These are phyloP conservation scores for Andrena hattorfiana DNA, from an alignment of 2,888 invertebrate genomes.

Conservation along the genomic window DNA sequence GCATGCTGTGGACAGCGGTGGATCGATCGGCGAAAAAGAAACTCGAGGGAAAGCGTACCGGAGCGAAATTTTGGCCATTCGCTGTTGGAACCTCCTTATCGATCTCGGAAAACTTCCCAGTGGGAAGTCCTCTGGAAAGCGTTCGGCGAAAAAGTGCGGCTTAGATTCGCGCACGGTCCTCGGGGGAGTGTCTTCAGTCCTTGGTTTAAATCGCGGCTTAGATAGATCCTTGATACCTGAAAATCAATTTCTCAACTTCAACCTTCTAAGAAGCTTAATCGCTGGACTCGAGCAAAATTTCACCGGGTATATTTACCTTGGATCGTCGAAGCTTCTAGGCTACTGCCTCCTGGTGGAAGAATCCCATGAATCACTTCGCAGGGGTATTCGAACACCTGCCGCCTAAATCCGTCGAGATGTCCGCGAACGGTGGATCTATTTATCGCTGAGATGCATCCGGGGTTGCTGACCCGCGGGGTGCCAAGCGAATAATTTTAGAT, in stretches of 20 bases:
- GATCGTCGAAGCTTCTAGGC: neutral
- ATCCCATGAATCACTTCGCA: neutral
- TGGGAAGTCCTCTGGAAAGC: conserved; percentile 8
- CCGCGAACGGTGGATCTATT: conserved; percentile 53
- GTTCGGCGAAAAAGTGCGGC: conserved; percentile 12
- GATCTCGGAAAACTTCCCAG: conserved; percentile 14
- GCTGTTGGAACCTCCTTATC: neutral
- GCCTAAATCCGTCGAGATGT: conserved; percentile 49
- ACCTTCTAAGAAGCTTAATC: no score
- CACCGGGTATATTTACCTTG: neutral
- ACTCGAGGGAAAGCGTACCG: neutral
- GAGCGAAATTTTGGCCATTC: neutral
- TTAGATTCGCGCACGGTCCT: conserved; percentile 3
- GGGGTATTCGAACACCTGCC: conserved; percentile 10
- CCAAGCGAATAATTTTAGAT: conserved; percentile 65
- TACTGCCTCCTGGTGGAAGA: no score
- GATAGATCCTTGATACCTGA: neutral
- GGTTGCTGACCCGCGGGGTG: conserved; percentile 50
- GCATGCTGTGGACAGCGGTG: no score
- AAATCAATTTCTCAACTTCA: neutral
- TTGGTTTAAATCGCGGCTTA: neutral
- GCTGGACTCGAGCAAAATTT: neutral
- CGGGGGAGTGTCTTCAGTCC: neutral
- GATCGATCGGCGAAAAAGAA: neutral
- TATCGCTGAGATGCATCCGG: conserved; percentile 57